Conservation (phyloP, 2,888 invertebrate genomes). For the Cremastinae sp. region DNA sequence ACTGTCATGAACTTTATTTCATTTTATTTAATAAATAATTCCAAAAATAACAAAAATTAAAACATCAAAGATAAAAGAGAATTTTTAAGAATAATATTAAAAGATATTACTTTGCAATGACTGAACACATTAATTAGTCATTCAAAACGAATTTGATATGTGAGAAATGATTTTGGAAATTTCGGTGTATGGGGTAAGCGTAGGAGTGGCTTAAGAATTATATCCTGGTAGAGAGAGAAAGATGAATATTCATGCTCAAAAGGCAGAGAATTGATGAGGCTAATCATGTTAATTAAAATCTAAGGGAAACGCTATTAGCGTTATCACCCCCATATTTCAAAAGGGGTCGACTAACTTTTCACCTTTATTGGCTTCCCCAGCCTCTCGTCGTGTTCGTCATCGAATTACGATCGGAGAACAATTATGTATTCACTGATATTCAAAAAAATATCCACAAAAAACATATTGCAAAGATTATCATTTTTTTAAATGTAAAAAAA, state of each 20-base stretch:
- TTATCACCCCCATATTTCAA: slow-evolving; percentile 65
- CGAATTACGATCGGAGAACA: not conserved
- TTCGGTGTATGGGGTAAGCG: no score
- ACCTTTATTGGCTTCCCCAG: not conserved
- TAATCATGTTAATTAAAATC: slow-evolving; percentile 79
- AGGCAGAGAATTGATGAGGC: slow-evolving; percentile 48
- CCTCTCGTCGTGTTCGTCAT: slow-evolving; percentile 13
- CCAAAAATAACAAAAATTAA: no score
- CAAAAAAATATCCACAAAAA: not conserved
- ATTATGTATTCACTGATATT: not conserved
- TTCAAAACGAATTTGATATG: no score
- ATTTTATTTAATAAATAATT: no score
- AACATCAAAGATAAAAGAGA: no score
- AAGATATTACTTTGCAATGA: no score
- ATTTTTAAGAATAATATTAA: no score
- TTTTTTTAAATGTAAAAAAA: no score
- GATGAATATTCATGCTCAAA: slow-evolving; percentile 5
- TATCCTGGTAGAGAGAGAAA: not conserved
- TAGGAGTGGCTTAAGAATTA: not conserved
- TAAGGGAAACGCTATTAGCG: slow-evolving; percentile 77
- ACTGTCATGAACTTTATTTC: no score
- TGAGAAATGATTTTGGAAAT: no score
- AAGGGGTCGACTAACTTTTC: slow-evolving; percentile 38
- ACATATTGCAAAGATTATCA: not conserved
- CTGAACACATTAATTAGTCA: no score